A percentile compares a stretch with the other conserved stretches of the same genome.
Evolutionary conservation across 1,140 invertebrate genomes (phyloP).

Genomic region (Halyomorpha halys): DNA sequence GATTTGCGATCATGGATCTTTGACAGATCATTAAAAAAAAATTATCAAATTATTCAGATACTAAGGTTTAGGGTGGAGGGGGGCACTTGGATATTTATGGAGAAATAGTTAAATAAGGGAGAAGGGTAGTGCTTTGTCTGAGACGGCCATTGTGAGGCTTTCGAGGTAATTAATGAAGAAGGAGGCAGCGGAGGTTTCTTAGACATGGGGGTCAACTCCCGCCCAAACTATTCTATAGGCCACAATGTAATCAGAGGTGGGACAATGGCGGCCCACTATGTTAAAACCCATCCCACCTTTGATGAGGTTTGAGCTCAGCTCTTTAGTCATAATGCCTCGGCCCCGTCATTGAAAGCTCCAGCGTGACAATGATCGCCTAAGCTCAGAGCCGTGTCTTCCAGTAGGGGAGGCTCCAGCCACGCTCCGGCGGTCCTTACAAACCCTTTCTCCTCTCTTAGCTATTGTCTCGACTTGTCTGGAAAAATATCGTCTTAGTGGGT

Average conservation of each 20-base stretch:
- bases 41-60: too few relatives aligned
- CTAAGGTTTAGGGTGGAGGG: neutral
- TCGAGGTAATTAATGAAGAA: slow-evolving; percentile 10
- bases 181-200: slow-evolving; percentile 1
- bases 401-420: neutral
- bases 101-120: slow-evolving; percentile 12
- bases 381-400: neutral
- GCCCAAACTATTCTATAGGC: slow-evolving; percentile 10
- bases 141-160: neutral
- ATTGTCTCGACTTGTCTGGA: too few relatives aligned
- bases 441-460: neutral
- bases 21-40: too few relatives aligned
- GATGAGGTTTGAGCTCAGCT: slow-evolving; percentile 3
- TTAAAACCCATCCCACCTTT: slow-evolving; percentile 10
- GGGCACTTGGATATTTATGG: neutral
- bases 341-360: neutral
- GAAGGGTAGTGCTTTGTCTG: neutral
- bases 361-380: neutral
- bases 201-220: neutral
- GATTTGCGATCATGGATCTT: too few relatives aligned
- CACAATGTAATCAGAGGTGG: slow-evolving; percentile 1
- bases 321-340: slow-evolving; percentile 12
- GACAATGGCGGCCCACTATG: neutral
- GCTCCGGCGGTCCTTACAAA: neutral
- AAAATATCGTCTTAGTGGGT: too few relatives aligned